Evolutionary conservation across 35 echinoderm and acorn worm genomes (phyloP).

Genomic region (Patiria miniata): DNA sequence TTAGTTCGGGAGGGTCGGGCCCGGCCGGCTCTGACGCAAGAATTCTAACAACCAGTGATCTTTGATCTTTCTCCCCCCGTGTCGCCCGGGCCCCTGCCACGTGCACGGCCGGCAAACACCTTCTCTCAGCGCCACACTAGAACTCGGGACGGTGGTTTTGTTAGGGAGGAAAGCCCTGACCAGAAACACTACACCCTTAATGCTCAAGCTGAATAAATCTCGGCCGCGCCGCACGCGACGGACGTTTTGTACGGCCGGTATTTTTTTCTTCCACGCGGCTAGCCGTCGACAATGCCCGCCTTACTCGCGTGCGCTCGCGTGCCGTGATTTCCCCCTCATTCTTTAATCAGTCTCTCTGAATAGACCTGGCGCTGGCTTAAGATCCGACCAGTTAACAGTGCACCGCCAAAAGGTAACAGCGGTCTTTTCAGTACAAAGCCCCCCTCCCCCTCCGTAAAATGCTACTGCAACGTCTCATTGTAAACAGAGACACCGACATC

Average conservation of each 20-base stretch:
- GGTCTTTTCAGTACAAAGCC: not conserved
- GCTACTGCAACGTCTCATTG: not conserved
- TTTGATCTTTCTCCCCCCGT: constrained; percentile 18
- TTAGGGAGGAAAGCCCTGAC: not conserved
- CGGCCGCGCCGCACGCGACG: constrained; percentile 1
- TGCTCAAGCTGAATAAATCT: constrained; percentile 15
- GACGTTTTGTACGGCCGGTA: not conserved
- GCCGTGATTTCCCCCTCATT: constrained; percentile 9
- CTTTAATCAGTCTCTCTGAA: not conserved
- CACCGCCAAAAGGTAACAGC: not conserved
- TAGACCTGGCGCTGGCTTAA: not conserved
- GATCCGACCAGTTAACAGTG: not conserved
- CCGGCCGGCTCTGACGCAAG: constrained; percentile 7
- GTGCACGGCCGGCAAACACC: constrained; percentile 4
- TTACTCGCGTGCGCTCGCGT: not conserved
- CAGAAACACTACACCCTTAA: constrained; percentile 21
- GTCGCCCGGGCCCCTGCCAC: constrained; percentile 5
- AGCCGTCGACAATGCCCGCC: not conserved
- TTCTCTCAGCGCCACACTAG: not conserved
- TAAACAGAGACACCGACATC: constrained; percentile 24
- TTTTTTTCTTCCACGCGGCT: not conserved
- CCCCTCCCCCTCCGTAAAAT: not conserved
- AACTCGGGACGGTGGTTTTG: too few species aligned
- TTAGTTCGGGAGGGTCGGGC: too few species aligned
- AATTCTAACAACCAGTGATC: constrained; percentile 28